A percentile compares a stretch with the other conserved stretches of the same genome.
phyloP scores from a whole-genome alignment of 1,140 invertebrate species.

The Lamellibrachia luymesi region DNA sequence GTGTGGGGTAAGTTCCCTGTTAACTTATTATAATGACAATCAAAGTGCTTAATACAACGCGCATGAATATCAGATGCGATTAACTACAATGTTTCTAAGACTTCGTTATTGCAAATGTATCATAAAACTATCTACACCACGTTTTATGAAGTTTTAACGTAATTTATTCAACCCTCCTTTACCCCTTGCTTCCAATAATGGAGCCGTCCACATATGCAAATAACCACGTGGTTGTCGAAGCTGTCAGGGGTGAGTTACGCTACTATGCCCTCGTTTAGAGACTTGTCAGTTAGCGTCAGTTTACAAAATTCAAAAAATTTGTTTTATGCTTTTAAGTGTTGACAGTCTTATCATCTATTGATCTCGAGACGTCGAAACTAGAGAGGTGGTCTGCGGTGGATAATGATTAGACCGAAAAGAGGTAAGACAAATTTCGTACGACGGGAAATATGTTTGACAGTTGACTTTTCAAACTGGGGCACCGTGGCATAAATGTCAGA shows the following conservation, averaged over 20 bases:
- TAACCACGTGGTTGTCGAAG: background rate
- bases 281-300: background rate
- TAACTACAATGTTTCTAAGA: background rate
- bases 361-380: background rate
- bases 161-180: background rate
- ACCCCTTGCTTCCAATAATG: background rate
- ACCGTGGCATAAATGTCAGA: slow-evolving; percentile 7
- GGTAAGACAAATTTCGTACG: slow-evolving; percentile 7
- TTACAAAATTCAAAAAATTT: background rate
- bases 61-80: background rate
- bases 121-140: background rate
- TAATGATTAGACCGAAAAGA: slow-evolving; percentile 16
- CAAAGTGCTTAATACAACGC: background rate
- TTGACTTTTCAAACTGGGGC: slow-evolving; percentile 14
- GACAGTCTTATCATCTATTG: background rate
- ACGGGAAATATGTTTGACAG: slow-evolving; percentile 15
- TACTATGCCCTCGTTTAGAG: slow-evolving; percentile 4
- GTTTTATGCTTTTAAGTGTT: background rate
- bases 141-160: background rate
- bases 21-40: background rate
- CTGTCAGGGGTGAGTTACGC: background rate
- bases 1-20: background rate
- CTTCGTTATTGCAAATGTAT: background rate
- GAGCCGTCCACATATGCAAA: background rate
- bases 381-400: background rate